A percentile compares a stretch with the other conserved stretches of the same genome.
Evolutionary conservation across 2,797 vertebrate species (phyloP).

Genomic region (Danionella dracula): DNA sequence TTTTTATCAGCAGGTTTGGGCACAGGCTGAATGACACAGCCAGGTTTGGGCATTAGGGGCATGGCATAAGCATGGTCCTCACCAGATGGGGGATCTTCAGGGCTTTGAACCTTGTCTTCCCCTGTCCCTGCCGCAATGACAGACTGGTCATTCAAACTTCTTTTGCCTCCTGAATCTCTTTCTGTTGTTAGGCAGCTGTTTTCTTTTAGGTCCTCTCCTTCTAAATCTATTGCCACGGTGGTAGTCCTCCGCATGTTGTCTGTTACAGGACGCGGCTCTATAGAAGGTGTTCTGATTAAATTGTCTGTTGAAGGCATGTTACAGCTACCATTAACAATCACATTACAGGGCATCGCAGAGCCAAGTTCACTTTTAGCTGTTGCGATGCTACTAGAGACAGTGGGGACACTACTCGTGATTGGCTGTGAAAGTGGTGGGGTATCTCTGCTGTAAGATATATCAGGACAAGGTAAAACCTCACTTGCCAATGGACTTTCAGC

Average conservation of each 20-base stretch:
- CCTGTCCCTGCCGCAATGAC: slow-evolving; percentile 65
- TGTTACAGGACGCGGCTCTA: slow-evolving; percentile 57
- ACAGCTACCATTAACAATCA: slow-evolving; percentile 89
- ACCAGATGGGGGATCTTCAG: slow-evolving; percentile 82
- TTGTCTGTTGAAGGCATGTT: slow-evolving; percentile 52
- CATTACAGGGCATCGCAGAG: slow-evolving; percentile 82
- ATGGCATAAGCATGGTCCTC: slow-evolving; percentile 93
- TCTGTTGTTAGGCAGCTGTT: slow-evolving; percentile 86
- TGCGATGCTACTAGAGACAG: slow-evolving; percentile 56
- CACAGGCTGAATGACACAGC: slow-evolving; percentile 98
- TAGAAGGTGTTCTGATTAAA: slow-evolving; percentile 65
- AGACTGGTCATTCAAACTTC: slow-evolving; percentile 75
- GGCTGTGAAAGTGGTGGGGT: slow-evolving; percentile 51
- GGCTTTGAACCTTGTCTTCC: slow-evolving; percentile 84
- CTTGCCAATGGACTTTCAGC: slow-evolving; percentile 70
- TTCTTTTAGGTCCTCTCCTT: slow-evolving; percentile 93
- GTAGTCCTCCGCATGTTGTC: slow-evolving; percentile 62
- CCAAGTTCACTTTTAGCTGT: slow-evolving; percentile 67
- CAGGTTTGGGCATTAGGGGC: slow-evolving; percentile 88
- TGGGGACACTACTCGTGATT: slow-evolving; percentile 56
- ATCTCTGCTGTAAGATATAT: slow-evolving; percentile 68
- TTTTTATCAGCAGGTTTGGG: slow-evolving; percentile 93
- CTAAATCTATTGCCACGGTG: slow-evolving; percentile 77
- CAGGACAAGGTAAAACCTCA: slow-evolving; percentile 65
- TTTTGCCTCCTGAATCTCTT: slow-evolving; percentile 78